phyloP scores from a whole-genome alignment of 1,140 invertebrate species.

The Scaptomyza graminum region DNA sequence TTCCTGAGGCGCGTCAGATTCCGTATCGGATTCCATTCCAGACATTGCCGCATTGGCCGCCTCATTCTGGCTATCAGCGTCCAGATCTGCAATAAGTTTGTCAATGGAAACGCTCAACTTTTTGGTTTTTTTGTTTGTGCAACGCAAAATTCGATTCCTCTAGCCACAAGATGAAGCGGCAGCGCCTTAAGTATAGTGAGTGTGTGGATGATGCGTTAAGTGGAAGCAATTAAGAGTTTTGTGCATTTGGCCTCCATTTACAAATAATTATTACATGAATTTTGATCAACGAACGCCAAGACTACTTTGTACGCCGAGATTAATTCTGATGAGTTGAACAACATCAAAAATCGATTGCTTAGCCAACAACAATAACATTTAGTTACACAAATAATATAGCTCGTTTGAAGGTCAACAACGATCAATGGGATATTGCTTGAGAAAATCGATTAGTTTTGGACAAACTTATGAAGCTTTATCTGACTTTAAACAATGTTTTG shows the following conservation, averaged over 20 bases:
- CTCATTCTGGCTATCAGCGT: conserved; percentile 82
- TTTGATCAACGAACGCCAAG: conserved; percentile 43
- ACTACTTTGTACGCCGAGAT: conserved; percentile 24
- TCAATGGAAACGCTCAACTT: not conserved
- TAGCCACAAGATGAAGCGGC: not conserved
- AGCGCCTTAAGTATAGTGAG: not conserved
- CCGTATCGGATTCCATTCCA: conserved; percentile 73
- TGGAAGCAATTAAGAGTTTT: not conserved
- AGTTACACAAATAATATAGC: too few relatives aligned
- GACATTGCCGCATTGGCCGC: conserved; percentile 72
- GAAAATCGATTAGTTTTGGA: too few relatives aligned
- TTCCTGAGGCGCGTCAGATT: conserved; percentile 62
- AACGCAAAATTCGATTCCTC: not conserved
- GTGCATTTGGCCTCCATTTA: conserved; percentile 20
- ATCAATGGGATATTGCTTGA: too few relatives aligned
- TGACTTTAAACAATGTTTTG: too few relatives aligned
- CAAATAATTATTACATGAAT: conserved; percentile 40
- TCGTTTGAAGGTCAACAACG: too few relatives aligned
- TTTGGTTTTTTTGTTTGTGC: not conserved
- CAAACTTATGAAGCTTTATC: too few relatives aligned
- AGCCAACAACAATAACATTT: conserved; percentile 6
- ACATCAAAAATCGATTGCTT: not conserved
- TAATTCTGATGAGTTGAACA: not conserved
- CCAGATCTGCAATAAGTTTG: conserved; percentile 68
- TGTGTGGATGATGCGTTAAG: not conserved